Evolutionary conservation across 1,140 invertebrate species (phyloP), one percentile per base, ranked within the genome.

Genomic region (Sinella curviseta): DNA sequence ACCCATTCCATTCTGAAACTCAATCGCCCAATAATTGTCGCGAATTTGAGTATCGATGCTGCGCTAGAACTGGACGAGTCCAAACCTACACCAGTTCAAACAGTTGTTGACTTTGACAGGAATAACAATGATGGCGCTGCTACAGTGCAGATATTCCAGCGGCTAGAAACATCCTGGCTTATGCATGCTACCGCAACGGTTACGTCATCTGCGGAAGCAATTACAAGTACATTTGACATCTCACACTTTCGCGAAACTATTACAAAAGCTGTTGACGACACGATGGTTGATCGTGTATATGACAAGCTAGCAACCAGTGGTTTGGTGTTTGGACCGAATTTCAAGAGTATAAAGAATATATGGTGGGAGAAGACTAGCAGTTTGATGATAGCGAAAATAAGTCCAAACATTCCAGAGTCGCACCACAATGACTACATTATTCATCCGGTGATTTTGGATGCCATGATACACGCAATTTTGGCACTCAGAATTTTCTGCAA

Each of bases 271-370:
- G n/a, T n/a, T n/a, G n/a, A 8, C 8, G 8, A 8, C 12, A 30
- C 30, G 24, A n/a, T 8, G 30, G 8, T 31, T 8, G 31, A 31
- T 12, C 30, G n/a, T 76, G 16, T 81, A 0, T 81, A 81, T 48
- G 57, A 73, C 28, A 57, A 60, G 24, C 30, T 79, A 16, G 77
- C 75, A 0, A 35, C 78, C 26, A 26, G 77, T 26, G 80, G 80
- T 36, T 36, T 81, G 17, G 26, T 33, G n/a, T 79, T 81, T 75
- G 74, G 74, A 4, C 74, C 39, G 2, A 17, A 16, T 14, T 75
- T 75, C 36, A 36, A 30, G 39, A 75, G 74, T 26, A 12, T 75
- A 12, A 26, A 75, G 31, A 75, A 48, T 12, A 26, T 48, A 2
- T 36, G 35, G 74, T 2, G 24, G 24, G 8, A 26, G 8, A 16